phyloP scores from a whole-genome alignment of 2,113 vertebrate species.

The Struthio camelus region DNA sequence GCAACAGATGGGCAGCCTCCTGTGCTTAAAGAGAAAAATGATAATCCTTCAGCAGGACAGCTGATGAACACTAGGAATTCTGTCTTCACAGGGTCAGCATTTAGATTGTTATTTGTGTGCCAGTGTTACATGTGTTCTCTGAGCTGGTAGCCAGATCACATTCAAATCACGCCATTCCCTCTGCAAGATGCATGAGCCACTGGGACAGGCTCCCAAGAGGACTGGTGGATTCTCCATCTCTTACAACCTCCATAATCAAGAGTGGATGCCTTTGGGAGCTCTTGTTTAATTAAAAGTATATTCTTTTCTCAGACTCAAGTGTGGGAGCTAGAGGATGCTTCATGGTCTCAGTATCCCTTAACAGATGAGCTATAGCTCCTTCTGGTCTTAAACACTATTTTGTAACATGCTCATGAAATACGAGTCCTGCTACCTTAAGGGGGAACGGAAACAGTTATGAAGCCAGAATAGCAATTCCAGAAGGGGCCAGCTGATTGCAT shows the following conservation, averaged over 20 bases:
- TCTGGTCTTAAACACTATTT: neutral
- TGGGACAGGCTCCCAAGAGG: neutral
- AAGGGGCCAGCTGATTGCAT: fast-evolving
- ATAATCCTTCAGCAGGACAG: conserved; percentile 41
- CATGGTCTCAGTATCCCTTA: neutral
- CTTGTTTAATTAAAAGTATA: too few relatives aligned
- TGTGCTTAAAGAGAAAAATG: conserved; percentile 8
- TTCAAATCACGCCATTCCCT: neutral
- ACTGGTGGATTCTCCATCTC: neutral
- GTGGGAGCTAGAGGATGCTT: neutral
- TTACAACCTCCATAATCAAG: neutral
- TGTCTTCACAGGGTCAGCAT: neutral
- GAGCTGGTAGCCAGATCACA: fast-evolving
- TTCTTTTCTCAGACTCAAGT: neutral
- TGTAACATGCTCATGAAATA: neutral
- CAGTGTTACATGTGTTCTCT: neutral
- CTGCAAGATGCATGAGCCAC: neutral
- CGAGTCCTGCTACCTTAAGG: neutral
- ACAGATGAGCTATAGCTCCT: neutral
- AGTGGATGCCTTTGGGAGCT: neutral
- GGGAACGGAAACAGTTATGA: neutral
- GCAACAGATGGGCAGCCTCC: conserved; percentile 55
- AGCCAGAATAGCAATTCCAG: neutral
- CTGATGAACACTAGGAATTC: neutral
- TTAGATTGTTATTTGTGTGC: neutral